Evolutionary conservation across 2,797 vertebrate species (phyloP).

Genomic region (Tapirus indicus): DNA sequence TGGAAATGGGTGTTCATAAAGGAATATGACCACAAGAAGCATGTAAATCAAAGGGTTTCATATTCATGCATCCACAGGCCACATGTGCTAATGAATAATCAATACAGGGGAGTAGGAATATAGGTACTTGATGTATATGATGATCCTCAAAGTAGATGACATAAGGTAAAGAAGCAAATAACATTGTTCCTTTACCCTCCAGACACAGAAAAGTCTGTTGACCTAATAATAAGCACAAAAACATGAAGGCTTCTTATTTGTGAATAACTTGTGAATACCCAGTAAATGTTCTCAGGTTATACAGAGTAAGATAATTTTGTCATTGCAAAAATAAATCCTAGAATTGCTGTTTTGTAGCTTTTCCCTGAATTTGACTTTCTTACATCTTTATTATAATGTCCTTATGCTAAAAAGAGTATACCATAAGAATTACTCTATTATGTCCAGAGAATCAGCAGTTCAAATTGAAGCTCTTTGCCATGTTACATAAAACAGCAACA

Average conservation of each 20-base stretch:
- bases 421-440: slow-evolving; percentile 73
- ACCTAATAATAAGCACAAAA: not conserved
- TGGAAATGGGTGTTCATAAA: not conserved
- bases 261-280: not conserved
- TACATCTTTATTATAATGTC: slow-evolving; percentile 68
- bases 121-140: not conserved
- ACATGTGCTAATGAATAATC: not conserved
- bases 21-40: not conserved
- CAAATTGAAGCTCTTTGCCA: slow-evolving; percentile 40
- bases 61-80: not conserved
- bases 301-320: not conserved
- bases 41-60: not conserved
- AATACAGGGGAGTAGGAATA: not conserved
- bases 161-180: not conserved
- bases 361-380: slow-evolving; percentile 74
- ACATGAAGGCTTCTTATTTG: not conserved
- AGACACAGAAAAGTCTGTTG: not conserved
- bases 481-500: slow-evolving; percentile 79
- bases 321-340: not conserved
- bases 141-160: not conserved
- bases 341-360: not conserved
- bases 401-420: slow-evolving; percentile 63
- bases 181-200: not conserved
- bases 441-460: slow-evolving; percentile 73
- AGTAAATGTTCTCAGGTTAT: not conserved